Base-by-base conservation (phyloP, 1,140 invertebrate genomes). In the Drosophila pseudoobscura region DNA sequence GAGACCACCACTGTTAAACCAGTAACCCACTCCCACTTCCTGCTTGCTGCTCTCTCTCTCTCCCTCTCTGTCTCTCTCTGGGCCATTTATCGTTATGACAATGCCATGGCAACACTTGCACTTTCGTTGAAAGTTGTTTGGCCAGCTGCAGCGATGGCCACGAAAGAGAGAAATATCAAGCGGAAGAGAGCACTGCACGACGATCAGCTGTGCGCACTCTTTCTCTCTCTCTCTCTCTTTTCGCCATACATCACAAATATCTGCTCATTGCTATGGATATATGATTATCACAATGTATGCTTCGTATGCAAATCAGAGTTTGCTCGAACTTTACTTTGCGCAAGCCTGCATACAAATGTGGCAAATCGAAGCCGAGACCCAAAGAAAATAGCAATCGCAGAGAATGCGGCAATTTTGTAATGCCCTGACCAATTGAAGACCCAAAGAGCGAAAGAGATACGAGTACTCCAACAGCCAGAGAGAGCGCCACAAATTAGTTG, bases 91-190 rank as follows among this genome's bases (percentile, higher is more conserved):
- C 26, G 65, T 57, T 69, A 39, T 68, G 44, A 83, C 87, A 90
- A 90, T 90, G 87, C 76, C 79, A 87, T 65, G 82, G 78, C 73
- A 90, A 90, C 70, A 90, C 78, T 90, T 90, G 87, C 87, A 87
- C 87, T 90, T 90, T 90, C 85, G 68, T 76, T 57, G 85, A 89
- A 89, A 89, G 85, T 82, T 73, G 80, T 68, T 57, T 68, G 59
- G 52, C 62, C 63, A 85, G 82, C 78, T 71, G 73, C 57, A 72
- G 56, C 45, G 24, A 43, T 45, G 17, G n/a, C 47, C 17, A n/a
- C 39, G 35, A 56, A 31, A 13, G 8, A 9, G 45, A 58, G 45
- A 71, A 52, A 76, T 47, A 54, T 9, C 11, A 39, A 53, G 11
- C 13, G 41, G 29, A 50, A 39, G 20, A 39, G 29, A 29, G 13